phyloP scores from a whole-genome alignment of 2,888 invertebrate species.

The Chorisops tibialis region DNA sequence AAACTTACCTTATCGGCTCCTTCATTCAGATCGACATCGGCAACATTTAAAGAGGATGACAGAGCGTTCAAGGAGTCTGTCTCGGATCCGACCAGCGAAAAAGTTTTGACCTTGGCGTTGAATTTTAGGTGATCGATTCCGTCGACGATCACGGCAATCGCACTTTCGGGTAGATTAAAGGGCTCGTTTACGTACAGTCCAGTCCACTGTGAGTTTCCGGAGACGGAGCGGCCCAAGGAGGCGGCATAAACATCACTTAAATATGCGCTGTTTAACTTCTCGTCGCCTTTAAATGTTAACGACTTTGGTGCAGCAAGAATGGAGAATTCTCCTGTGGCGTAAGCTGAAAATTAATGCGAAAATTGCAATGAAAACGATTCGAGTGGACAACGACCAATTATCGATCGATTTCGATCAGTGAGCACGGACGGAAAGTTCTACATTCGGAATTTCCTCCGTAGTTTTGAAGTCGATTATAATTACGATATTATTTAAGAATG shows the following conservation, averaged over 20 bases:
- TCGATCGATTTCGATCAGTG: too few species aligned
- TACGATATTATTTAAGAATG: background rate
- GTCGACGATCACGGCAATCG: constrained; percentile 67
- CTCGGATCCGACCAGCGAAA: constrained; percentile 40
- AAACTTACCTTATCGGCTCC: constrained; percentile 62
- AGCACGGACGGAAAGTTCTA: too few species aligned
- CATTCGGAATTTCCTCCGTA: too few species aligned
- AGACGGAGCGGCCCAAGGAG: constrained; percentile 68
- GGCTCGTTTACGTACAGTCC: constrained; percentile 67
- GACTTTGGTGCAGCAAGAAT: constrained; percentile 67
- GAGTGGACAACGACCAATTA: too few species aligned
- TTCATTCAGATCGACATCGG: constrained; percentile 63
- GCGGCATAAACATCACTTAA: constrained; percentile 70
- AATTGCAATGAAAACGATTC: too few species aligned
- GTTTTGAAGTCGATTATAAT: too few species aligned
- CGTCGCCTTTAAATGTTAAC: constrained; percentile 65
- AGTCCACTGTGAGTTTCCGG: constrained; percentile 67
- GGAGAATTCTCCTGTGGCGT: constrained; percentile 58
- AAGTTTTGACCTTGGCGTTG: constrained; percentile 41
- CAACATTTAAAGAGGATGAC: constrained; percentile 59
- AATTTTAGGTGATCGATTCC: constrained; percentile 57
- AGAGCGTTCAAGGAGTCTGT: constrained; percentile 54
- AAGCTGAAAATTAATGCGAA: constrained; percentile 35
- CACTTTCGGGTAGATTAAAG: constrained; percentile 69
- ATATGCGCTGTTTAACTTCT: constrained; percentile 59